Evolutionary conservation across 2,797 vertebrate species (phyloP), one percentile per base, ranked within the genome.

Genomic region (Tragopan temminckii): DNA sequence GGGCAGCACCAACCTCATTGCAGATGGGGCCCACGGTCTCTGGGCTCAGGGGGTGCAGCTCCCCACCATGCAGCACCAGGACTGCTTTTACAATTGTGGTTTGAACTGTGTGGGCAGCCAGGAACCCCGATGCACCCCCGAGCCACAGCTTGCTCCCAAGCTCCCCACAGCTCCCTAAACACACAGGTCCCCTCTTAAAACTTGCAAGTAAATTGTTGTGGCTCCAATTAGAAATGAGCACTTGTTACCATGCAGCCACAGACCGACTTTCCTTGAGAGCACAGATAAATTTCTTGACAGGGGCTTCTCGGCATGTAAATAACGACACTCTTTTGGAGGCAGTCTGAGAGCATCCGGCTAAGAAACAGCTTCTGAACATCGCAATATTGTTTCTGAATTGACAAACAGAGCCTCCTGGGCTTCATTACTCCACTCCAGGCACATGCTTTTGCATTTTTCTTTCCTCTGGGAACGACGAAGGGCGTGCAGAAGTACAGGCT

Each of bases 231-330:
- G 85, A 84, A 85, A 24, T 0, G 53, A 94, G 84, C 46, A 7
- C 68, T 75, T 40, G 71, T 77, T 58, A 55, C 31, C 11, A 17
- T 62, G 78, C 88, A 78, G 88, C 80, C 63, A 0, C 89, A 86
- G 85, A n/a, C 77, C 24, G 83, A 81, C 12, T 90, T 91, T 96
- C 88, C 88, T 82, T 78, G 81, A 80, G 86, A 93, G 85, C 83
- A 50, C 61, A n/a, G 81, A 81, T 57, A 88, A 53, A 62, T 86
- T 78, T 90, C 89, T 52, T 82, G 93, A 80, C 81, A 72, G 83
- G 72, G 79, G 61, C 79, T 95, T 87, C 91, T 89, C 25, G 91
- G 64, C 85, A 43, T 79, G 40, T 57, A 75, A 88, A 94, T 89
- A 46, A 89, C 64, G 62, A 36, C 5, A 4, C 75, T 80, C 67